Conservation (phyloP, 1,140 invertebrate species). For the Drosophila carrolli region DNA sequence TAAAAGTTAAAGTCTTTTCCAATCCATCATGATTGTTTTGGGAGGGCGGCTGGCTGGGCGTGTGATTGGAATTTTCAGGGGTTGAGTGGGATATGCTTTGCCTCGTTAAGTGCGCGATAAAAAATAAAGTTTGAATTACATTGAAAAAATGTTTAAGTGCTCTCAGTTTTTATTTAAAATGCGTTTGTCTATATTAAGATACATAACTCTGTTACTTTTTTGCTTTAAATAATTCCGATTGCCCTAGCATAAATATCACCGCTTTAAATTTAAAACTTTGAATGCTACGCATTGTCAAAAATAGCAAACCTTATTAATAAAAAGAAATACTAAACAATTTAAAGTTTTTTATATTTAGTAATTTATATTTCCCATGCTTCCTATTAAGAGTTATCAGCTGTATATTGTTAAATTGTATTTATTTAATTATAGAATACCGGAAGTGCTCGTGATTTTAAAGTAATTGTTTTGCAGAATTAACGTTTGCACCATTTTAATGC, state of each 20-base stretch:
- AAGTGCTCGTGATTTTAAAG: background rate
- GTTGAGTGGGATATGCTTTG: slow-evolving; percentile 42
- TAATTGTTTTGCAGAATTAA: background rate
- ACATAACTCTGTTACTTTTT: too few species aligned
- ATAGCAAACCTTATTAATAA: too few species aligned
- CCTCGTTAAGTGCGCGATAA: slow-evolving; percentile 17
- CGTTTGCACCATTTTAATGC: background rate
- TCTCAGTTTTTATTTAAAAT: background rate
- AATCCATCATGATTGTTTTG: slow-evolving; percentile 29
- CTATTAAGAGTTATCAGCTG: too few species aligned
- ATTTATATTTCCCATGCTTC: too few species aligned
- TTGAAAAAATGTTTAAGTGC: background rate
- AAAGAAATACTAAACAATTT: too few species aligned
- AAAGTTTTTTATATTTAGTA: too few species aligned
- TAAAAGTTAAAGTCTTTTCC: slow-evolving; percentile 41
- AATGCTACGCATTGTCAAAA: too few species aligned
- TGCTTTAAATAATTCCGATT: too few species aligned
- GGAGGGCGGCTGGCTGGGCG: slow-evolving; percentile 15
- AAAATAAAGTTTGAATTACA: slow-evolving; percentile 8
- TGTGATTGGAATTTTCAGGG: slow-evolving; percentile 62
- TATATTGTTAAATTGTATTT: too few species aligned
- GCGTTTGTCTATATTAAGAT: too few species aligned
- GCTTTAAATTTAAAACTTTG: too few species aligned
- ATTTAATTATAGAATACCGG: background rate
- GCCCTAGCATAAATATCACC: too few species aligned